Evolutionary conservation across 1,140 invertebrate genomes (phyloP), one percentile per base, ranked within the genome.

Genomic region (Orchesella cincta): DNA sequence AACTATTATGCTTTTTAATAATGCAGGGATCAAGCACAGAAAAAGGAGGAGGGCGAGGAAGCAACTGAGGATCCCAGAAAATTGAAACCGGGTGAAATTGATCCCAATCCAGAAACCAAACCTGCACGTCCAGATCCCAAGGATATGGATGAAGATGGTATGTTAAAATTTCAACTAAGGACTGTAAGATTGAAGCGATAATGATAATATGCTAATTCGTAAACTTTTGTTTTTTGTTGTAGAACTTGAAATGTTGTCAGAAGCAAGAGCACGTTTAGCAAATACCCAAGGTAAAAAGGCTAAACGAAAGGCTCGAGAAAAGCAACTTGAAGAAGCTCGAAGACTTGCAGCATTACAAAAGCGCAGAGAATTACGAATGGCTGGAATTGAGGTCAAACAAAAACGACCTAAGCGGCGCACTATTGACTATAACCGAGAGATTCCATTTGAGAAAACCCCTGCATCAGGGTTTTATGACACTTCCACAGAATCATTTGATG

Each of bases 221-320:
- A 76, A n/a, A n/a, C n/a, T 67, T 20, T 23, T 64, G 52, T 73
- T 85, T 88, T 77, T 84, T 84, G 74, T 62, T 83, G 86, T 82
- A 94, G 95, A 99, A 86, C 85, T 99, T 83, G 98, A 99, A 87
- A 99, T 99, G 98, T 86, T 99, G 52, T 99, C 97, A 0, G 98
- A 99, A 87, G 98, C 98, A 1, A 88, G 98, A 83, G 98, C 98
- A 64, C 91, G 98, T 84, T 87, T 99, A 29, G 98, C 98, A 0
- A 99, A 99, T 85, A 99, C 98, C 1, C 98, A 99, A 85, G 98
- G 98, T 34, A 99, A 99, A 85, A 99, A 99, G 84, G 98, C 98
- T 0, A 99, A 99, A 84, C 88, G 98, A 35, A 99, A 99, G 87
- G 98, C 98, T 0, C 88, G 98, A 74, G 98, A 99, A 86, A 99